Conservation (phyloP, 1,140 invertebrate genomes). For the Drosophila erecta region DNA sequence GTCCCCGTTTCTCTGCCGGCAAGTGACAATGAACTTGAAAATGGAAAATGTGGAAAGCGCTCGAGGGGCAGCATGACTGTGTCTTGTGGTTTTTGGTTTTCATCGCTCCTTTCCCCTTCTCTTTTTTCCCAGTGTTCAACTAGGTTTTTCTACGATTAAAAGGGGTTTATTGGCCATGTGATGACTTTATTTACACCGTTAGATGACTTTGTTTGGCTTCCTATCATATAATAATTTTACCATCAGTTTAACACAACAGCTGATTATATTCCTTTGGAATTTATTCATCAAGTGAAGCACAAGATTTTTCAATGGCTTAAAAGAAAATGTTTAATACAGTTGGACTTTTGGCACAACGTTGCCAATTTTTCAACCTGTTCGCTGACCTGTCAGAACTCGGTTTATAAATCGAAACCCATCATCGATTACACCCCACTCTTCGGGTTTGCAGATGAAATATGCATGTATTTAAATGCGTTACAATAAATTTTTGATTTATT, state of each 20-base stretch:
- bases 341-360: not conserved
- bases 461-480: slow-evolving; percentile 79
- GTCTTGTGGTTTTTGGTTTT: slow-evolving; percentile 36
- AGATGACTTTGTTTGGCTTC: not conserved
- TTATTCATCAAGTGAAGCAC: not conserved
- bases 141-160: slow-evolving; percentile 8
- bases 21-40: slow-evolving; percentile 80
- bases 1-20: slow-evolving; percentile 30
- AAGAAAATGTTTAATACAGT: no score
- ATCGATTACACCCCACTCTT: slow-evolving; percentile 22
- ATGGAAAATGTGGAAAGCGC: slow-evolving; percentile 45
- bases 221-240: not conserved
- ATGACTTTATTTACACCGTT: slow-evolving; percentile 2
- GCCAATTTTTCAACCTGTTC: slow-evolving; percentile 3
- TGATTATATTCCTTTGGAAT: not conserved
- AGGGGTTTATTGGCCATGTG: slow-evolving; percentile 17
- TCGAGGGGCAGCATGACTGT: slow-evolving; percentile 31
- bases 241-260: no score
- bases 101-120: not conserved
- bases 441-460: slow-evolving; percentile 68
- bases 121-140: not conserved
- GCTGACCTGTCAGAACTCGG: slow-evolving; percentile 5
- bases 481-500: slow-evolving; percentile 82
- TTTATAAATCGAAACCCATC: slow-evolving; percentile 14
- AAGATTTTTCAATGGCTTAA: not conserved